Percentiles rank a stretch among this genome's conserved stretches.
Evolutionary conservation across 2,888 invertebrate genomes (phyloP).

Genomic region (Mythimna vitellina): DNA sequence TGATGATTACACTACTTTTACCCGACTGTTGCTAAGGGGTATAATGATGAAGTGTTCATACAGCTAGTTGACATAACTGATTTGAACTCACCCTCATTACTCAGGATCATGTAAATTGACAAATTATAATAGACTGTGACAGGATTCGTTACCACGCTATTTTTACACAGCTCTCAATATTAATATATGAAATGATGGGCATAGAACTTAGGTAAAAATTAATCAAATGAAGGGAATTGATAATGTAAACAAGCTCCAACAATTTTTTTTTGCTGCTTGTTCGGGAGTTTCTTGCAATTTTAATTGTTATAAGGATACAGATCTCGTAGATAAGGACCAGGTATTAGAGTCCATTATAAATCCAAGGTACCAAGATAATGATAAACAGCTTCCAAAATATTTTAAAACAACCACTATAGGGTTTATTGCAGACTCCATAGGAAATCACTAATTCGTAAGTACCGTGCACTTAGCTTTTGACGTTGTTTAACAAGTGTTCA

Average conservation of each 20-base stretch:
- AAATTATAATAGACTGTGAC: background rate
- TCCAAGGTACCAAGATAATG: background rate
- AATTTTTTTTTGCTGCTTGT: background rate
- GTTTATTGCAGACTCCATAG: background rate
- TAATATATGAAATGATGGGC: background rate
- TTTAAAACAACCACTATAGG: background rate
- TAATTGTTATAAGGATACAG: background rate
- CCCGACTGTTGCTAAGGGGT: constrained; percentile 46
- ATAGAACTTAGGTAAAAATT: background rate
- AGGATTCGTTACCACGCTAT: background rate
- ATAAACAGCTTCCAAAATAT: background rate
- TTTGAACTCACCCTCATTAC: constrained; percentile 45
- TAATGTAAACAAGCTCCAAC: background rate
- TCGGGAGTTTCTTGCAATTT: no score
- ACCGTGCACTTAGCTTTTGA: background rate
- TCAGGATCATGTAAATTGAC: constrained; percentile 16
- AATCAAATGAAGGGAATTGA: background rate
- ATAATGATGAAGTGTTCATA: constrained; percentile 34
- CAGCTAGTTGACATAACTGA: constrained; percentile 13
- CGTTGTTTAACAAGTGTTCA: background rate
- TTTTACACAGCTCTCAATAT: background rate
- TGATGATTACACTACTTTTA: constrained; percentile 49
- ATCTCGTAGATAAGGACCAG: background rate
- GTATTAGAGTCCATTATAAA: background rate
- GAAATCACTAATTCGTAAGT: background rate